Evolutionary conservation across 2,888 invertebrate species (phyloP), one percentile per base, ranked within the genome.

Genomic region (Eupithecia pulchellata): DNA sequence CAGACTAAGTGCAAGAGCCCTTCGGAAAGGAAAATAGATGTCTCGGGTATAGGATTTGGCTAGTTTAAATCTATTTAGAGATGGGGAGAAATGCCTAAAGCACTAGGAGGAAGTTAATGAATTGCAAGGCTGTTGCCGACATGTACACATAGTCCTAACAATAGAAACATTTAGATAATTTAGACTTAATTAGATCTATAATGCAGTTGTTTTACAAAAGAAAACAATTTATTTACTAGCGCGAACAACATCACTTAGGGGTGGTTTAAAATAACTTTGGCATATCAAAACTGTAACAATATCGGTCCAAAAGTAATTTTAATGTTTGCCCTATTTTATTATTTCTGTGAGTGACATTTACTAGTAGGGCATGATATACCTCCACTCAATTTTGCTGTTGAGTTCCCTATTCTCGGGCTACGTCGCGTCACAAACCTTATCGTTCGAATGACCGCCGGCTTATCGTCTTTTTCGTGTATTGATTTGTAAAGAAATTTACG

Each of bases 1-100:
- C 84, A 89, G 72, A 88, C 88, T 34, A 85, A 86, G 81, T 87
- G 87, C 69, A 75, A 72, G 34, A 72, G 74, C 4, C 75, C 75
- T 17, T 71, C 81, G 2, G 86, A 84, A 8, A 71, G 74, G 14
- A 80, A 75, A 20, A 71, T 75, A 3, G 85, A 88, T 39, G 68
- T 82, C n/a, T 76, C 84, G 0, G n/a, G 82, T 39, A 71, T 85
- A 34, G 83, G 85, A 73, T 34, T 25, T 52, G 25, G 52, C 11
- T 52, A 52, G 52, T 52, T 52, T 52, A 52, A 52, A 52, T 52
- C 11, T 25, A 20, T 3, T 47, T 25, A 4, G 25, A 52, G 25
- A 25, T 25, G 11, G 52, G 52, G 20, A 25, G 47, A 47, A 47
- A n/a, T 8, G 47, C 25, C 11, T 25, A 11, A 20, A 25, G 13